These are phyloP conservation scores for Dascillus cervinus DNA, from an alignment of 2,888 invertebrate species.

Conservation along the genomic window DNA sequence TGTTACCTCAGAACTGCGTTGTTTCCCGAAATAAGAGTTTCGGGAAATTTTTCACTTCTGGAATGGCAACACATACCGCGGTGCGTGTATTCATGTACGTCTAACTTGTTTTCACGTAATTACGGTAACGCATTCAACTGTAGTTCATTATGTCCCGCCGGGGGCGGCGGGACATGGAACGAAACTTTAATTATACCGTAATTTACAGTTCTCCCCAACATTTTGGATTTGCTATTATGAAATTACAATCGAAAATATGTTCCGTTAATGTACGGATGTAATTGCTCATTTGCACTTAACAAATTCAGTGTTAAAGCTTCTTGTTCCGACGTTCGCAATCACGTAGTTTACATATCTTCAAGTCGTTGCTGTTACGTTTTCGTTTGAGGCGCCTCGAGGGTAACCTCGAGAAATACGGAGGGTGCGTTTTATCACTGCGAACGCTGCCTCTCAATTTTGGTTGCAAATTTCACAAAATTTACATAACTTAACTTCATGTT, in stretches of 20 bases:
- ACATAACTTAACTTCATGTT: too few relatives aligned
- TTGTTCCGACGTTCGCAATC: not conserved
- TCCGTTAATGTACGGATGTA: not conserved
- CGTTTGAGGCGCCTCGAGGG: too few relatives aligned
- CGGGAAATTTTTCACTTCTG: conserved; percentile 11
- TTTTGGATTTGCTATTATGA: conserved; percentile 27
- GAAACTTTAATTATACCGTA: conserved; percentile 34
- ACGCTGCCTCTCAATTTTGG: too few relatives aligned
- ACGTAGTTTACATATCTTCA: not conserved
- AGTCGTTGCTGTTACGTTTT: too few relatives aligned
- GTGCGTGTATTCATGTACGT: conserved; percentile 26
- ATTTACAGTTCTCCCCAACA: conserved; percentile 33
- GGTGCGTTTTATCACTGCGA: too few relatives aligned
- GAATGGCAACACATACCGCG: conserved; percentile 10
- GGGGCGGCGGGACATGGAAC: conserved; percentile 24
- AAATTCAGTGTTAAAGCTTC: too few relatives aligned
- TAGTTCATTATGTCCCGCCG: conserved; percentile 34
- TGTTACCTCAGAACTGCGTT: conserved; percentile 29
- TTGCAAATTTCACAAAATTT: too few relatives aligned
- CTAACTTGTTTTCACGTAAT: conserved; percentile 38
- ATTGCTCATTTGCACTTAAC: too few relatives aligned
- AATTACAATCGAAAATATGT: conserved; percentile 11
- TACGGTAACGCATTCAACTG: conserved; percentile 35
- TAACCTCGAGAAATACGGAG: too few relatives aligned
- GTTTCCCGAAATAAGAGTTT: conserved; percentile 24